Percentiles rank a stretch among this genome's conserved stretches.
phyloP scores from a whole-genome alignment of 2,797 vertebrate genomes.

The Oreonectes daqikongensis region DNA sequence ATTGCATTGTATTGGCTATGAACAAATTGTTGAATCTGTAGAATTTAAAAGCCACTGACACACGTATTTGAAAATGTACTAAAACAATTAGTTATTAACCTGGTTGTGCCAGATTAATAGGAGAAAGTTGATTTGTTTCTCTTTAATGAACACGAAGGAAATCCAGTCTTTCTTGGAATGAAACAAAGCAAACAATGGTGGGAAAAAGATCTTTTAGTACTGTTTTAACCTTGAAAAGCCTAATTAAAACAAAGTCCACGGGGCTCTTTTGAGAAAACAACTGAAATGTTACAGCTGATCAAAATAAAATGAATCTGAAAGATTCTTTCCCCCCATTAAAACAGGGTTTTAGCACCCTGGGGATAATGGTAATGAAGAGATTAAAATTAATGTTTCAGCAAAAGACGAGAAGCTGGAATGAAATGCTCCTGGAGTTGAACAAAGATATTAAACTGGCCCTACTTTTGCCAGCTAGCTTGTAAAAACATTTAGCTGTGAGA shows the following conservation, averaged over 20 bases:
- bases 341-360: slow-evolving; percentile 65
- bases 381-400: slow-evolving; percentile 64
- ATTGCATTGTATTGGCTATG: too few relatives aligned
- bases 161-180: slow-evolving; percentile 5
- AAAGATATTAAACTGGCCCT: not conserved
- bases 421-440: slow-evolving; percentile 3
- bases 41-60: not conserved
- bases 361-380: slow-evolving; percentile 72
- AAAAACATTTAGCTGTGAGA: not conserved
- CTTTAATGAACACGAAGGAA: slow-evolving; percentile 5
- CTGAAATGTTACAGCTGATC: slow-evolving; percentile 37
- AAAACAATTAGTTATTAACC: too few relatives aligned
- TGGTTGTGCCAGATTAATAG: slow-evolving; percentile 13
- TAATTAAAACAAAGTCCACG: slow-evolving; percentile 64
- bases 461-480: not conserved
- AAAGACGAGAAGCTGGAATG: slow-evolving; percentile 50
- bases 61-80: not conserved
- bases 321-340: slow-evolving; percentile 64
- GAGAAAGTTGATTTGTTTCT: slow-evolving; percentile 28
- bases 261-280: slow-evolving; percentile 56
- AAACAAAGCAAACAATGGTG: slow-evolving; percentile 48
- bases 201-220: slow-evolving; percentile 57
- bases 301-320: slow-evolving; percentile 55
- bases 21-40: not conserved
- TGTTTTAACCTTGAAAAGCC: slow-evolving; percentile 63